Percentiles rank a stretch among this genome's conserved stretches.
Conservation (phyloP, 2,888 invertebrate species). For the Unio pictorum region DNA sequence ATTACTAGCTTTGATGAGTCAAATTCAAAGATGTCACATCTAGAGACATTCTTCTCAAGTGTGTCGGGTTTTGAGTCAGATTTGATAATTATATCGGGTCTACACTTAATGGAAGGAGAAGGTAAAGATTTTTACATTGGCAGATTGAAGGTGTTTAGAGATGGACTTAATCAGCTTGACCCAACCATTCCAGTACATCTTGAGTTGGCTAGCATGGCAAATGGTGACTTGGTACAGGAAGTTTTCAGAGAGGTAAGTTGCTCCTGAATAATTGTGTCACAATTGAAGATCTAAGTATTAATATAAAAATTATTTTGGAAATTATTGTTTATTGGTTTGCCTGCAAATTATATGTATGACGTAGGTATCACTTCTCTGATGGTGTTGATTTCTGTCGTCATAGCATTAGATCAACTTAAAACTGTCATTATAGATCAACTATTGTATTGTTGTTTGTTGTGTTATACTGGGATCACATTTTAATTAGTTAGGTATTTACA, state of each 20-base stretch:
- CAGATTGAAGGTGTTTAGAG: slow-evolving; percentile 60
- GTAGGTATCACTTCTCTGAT: too few relatives aligned
- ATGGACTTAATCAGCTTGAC: slow-evolving; percentile 65
- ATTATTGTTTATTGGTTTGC: too few relatives aligned
- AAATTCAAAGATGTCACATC: slow-evolving; percentile 61
- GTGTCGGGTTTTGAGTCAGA: slow-evolving; percentile 68
- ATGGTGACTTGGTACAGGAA: slow-evolving; percentile 63
- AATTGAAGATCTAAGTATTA: not conserved
- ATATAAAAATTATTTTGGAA: too few relatives aligned
- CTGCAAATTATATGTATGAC: too few relatives aligned
- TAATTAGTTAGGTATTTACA: too few relatives aligned
- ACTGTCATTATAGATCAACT: too few relatives aligned
- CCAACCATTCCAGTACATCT: slow-evolving; percentile 71
- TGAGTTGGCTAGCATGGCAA: slow-evolving; percentile 72
- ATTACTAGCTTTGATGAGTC: slow-evolving; percentile 72
- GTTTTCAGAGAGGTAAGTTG: slow-evolving; percentile 67
- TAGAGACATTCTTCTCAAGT: slow-evolving; percentile 71
- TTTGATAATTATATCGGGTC: slow-evolving; percentile 70
- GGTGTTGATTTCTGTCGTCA: too few relatives aligned
- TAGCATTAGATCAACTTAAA: too few relatives aligned
- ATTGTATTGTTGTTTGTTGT: too few relatives aligned
- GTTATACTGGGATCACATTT: too few relatives aligned
- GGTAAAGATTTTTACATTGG: slow-evolving; percentile 39
- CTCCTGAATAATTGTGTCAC: not conserved
- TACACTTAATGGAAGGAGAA: slow-evolving; percentile 72